Evolutionary conservation across 2,888 invertebrate genomes (phyloP), one percentile per base, ranked within the genome.

Genomic region (Elgonia sp.): DNA sequence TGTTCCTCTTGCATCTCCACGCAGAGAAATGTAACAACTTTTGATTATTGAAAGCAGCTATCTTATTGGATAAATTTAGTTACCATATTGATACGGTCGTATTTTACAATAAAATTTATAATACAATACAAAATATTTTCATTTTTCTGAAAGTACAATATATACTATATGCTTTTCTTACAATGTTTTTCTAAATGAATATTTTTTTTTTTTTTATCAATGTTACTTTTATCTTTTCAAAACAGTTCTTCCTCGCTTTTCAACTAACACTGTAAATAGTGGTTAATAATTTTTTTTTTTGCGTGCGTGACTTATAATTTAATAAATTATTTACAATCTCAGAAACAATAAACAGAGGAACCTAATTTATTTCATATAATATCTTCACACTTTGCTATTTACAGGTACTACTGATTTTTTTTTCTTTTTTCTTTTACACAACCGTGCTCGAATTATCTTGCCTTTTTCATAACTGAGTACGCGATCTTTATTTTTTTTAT

Each of bases 291-390:
- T 50, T 85, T 77, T 84, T 85, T 86, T 91, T 89, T 91, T 84
- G 87, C 91, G 91, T 86, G 86, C 91, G 90, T 92, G 89, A 90
- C 90, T 91, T 91, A 92, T 93, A 91, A 91, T 92, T 93, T 93
- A 93, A 94, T 94, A 94, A 94, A 94, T 94, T 94, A 94, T 94
- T 91, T 94, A 94, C 94, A 94, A 94, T 94, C 93, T 94, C 94
- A 94, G 94, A 94, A 94, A 94, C 94, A 94, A 93, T 94, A 94
- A 94, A 94, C 93, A 92, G 93, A 94, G 94, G 93, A 94, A 94
- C 94, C 94, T 94, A 94, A 94, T 94, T 89, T 94, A 94, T 94
- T 94, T 94, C 92, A 92, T 93, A 92, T 93, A 94, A 92, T 93
- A 93, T 92, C 93, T 93, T 87, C 92, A 93, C 93, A 93, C 93